Evolutionary conservation across 2,888 invertebrate species (phyloP).

Genomic region (Caradrina clavipalpis): DNA sequence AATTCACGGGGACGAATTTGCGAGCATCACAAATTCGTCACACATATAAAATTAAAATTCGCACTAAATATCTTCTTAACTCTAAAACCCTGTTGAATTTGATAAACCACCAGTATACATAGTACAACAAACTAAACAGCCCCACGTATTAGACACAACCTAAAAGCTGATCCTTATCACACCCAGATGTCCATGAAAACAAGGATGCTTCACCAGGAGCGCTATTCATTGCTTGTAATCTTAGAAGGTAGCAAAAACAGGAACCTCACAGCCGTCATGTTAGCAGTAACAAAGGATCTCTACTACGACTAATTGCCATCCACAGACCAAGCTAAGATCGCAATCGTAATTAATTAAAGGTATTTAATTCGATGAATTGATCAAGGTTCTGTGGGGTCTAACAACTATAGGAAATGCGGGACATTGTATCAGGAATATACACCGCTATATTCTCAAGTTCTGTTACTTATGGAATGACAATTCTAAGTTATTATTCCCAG

Average conservation of each 20-base stretch:
- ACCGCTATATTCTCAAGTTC: slow-evolving; percentile 38
- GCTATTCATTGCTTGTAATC: slow-evolving; percentile 58
- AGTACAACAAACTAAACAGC: slow-evolving; percentile 20
- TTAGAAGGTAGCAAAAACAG: slow-evolving; percentile 62
- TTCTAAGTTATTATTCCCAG: slow-evolving; percentile 52
- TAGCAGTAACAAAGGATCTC: slow-evolving; percentile 71
- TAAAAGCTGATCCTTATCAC: slow-evolving; percentile 42
- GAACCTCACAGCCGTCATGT: slow-evolving; percentile 69
- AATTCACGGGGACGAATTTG: too few species aligned
- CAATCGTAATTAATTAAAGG: slow-evolving; percentile 86
- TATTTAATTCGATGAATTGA: slow-evolving; percentile 83
- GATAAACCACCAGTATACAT: neutral
- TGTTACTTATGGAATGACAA: slow-evolving; percentile 38
- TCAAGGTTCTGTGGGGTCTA: slow-evolving; percentile 81
- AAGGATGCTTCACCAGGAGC: slow-evolving; percentile 36
- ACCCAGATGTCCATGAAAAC: slow-evolving; percentile 43
- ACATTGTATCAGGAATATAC: slow-evolving; percentile 51
- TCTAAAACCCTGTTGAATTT: neutral
- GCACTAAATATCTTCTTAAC: too few species aligned
- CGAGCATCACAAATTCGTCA: too few species aligned
- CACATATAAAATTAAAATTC: too few species aligned
- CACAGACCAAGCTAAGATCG: slow-evolving; percentile 76
- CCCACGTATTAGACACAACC: slow-evolving; percentile 23
- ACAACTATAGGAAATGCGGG: slow-evolving; percentile 59
- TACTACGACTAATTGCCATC: slow-evolving; percentile 81